These are phyloP conservation scores for Lagorchestes hirsutus DNA, from an alignment of 2,797 vertebrate genomes.

Conservation along the genomic window DNA sequence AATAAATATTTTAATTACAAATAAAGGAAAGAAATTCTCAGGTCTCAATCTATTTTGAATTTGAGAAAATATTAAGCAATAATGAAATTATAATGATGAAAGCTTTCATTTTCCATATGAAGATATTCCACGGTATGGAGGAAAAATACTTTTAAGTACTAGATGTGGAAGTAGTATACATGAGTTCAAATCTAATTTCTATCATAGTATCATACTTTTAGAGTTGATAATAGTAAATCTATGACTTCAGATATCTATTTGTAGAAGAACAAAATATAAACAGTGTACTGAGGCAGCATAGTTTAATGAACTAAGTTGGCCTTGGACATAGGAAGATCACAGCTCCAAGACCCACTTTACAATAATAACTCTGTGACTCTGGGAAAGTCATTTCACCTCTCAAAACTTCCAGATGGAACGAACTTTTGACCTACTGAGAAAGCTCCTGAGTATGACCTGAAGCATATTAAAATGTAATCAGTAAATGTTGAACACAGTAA, in stretches of 20 bases:
- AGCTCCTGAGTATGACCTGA: not conserved
- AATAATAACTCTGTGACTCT: not conserved
- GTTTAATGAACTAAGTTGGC: not conserved
- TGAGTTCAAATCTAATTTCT: not conserved
- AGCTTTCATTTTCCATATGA: not conserved
- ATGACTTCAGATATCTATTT: not conserved
- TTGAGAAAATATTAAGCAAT: not conserved
- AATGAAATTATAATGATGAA: not conserved
- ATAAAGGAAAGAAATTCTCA: not conserved
- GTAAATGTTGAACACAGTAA: fast-evolving
- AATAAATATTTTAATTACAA: not conserved
- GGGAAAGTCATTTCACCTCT: not conserved
- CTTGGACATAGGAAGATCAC: not conserved
- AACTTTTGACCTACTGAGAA: not conserved
- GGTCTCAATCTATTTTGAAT: not conserved
- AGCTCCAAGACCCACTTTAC: not conserved
- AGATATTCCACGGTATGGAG: not conserved
- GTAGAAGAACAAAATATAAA: not conserved
- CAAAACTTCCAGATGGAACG: not conserved
- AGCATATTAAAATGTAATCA: not conserved
- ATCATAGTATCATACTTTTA: not conserved
- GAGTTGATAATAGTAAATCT: not conserved
- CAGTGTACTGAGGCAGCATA: not conserved
- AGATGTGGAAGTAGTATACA: not conserved
- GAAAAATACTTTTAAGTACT: not conserved